Base-by-base conservation (phyloP, 2,797 vertebrate genomes). In the Kryptopterus vitreolus region DNA sequence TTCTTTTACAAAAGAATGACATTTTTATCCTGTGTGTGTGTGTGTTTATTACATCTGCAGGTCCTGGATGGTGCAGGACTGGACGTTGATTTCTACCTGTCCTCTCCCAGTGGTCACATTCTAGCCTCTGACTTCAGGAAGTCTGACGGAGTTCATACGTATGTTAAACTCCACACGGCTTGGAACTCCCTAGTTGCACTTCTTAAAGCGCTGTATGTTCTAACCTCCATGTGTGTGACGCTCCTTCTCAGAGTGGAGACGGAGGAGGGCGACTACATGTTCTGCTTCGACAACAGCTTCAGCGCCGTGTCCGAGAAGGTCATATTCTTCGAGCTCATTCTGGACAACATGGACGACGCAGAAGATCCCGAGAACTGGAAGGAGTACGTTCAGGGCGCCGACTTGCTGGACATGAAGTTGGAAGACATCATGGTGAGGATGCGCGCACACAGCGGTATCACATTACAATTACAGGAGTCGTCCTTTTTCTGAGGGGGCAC, bases 221-320 rank as follows among this genome's bases (percentile, higher is more conserved):
- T 69, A 24, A 75, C 1, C 13, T n/a, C n/a, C n/a, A n/a, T n/a
- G 6, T 79, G 46, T 87, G n/a, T 68, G 38, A 55, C 26, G 15
- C 11, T 65, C 22, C 53, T 22, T 57, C 63, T 59, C 90, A 99
- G 98, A 18, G 85, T 99, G 70, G 96, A 99, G 90, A 96, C 96
- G 0, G 94, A 96, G 86, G 95, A 96, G 13, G 97, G 98, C 58
- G 98, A 99, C 92, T 99, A 99, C 90, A 96, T 96, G 96, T 97
- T 99, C 91, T 99, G 98, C 90, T 99, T 99, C 81, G 98, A 99
- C 91, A 99, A 99, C 92, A 94, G 95, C 1, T 99, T 99, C 91
- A 99, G 97, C 83, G 87, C 95, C 0, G 90, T 99, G 86, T 98
- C 97, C 0, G 97, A 99, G 89, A 99, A 99, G 90, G 92, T 98